Conservation (phyloP, 2,113 vertebrate species). For the Accipiter cooperii region DNA sequence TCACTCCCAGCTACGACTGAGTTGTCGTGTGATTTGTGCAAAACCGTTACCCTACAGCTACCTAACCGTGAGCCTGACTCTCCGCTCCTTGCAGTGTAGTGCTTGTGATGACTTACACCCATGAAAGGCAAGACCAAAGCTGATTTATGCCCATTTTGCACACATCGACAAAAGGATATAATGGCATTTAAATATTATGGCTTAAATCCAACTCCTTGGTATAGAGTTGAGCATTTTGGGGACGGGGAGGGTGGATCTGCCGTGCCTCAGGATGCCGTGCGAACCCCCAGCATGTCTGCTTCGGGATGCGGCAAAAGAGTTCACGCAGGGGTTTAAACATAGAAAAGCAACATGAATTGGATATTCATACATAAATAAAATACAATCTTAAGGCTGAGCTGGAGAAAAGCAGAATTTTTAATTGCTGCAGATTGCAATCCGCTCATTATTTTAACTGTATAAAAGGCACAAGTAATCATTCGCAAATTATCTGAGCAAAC, state of each 20-base stretch:
- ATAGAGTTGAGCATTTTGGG: neutral
- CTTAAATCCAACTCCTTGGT: neutral
- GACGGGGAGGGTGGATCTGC: neutral
- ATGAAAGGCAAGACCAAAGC: neutral
- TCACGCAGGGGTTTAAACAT: neutral
- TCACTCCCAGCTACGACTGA: neutral
- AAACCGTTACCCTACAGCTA: neutral
- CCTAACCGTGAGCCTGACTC: accelerated
- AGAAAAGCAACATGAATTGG: neutral
- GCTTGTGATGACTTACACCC: neutral
- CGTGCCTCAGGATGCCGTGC: accelerated
- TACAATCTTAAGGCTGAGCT: neutral
- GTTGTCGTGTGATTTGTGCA: neutral
- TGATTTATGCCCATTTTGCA: neutral
- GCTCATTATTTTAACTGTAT: neutral
- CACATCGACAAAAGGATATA: too few relatives aligned
- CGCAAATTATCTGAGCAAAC: neutral
- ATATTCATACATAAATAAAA: neutral
- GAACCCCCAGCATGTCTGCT: accelerated
- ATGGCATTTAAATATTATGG: neutral
- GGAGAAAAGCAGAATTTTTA: neutral
- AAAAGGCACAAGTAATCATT: neutral
- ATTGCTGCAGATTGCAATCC: neutral
- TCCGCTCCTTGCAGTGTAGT: neutral
- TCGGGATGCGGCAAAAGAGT: neutral